Base-by-base conservation (phyloP, 2,113 vertebrate genomes). In the Tachysurus fulvidraco region DNA sequence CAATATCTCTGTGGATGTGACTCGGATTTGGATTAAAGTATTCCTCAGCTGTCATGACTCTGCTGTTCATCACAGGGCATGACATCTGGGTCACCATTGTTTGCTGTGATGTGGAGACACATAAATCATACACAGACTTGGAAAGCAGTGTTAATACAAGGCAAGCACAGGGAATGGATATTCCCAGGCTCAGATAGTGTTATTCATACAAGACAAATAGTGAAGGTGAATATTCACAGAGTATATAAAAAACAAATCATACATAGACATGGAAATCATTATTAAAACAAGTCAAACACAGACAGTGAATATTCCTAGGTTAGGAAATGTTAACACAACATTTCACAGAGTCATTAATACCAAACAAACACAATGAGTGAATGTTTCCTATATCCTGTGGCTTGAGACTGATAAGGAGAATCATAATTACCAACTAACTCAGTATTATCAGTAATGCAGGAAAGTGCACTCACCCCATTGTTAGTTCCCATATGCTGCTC, bases 401-500 rank as follows among this genome's bases (percentile, higher is more conserved):
- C 12, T 25, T 44, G 13, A 50, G 21, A 28, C 23, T 54, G 44
- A 65, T 52, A 16, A 36, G 8, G 12, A 54, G 28, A 67, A 55
- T 64, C 0, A 9, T 41, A 55, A 65, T 54, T 41, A 28, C 67
- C 25, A 25, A 46, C 5, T 74, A 55, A 85, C 14, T 30, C 36
- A 76, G 41, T 57, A 85, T 64, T 77, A 87, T 54, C 59, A 71
- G 30, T 76, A n/a, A 69, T 74, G 55, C 36, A 85, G 46, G 62
- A 28, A 69, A 54, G 25, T 50, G 50, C 52, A 92, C 97, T 97
- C 91, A 99, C 98, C 92, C 95, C 96, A 0, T 98, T 98, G 92
- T 97, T 97, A 65, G 97, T 96, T 44, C 97, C 98, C 91, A 99
- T 95, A 2, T 99, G 98, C 93, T 99, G 98, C 91, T 99, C 98